Evolutionary conservation across 2,888 invertebrate genomes (phyloP), one percentile per base, ranked within the genome.

Genomic region (Pardosa pseudoannulata): DNA sequence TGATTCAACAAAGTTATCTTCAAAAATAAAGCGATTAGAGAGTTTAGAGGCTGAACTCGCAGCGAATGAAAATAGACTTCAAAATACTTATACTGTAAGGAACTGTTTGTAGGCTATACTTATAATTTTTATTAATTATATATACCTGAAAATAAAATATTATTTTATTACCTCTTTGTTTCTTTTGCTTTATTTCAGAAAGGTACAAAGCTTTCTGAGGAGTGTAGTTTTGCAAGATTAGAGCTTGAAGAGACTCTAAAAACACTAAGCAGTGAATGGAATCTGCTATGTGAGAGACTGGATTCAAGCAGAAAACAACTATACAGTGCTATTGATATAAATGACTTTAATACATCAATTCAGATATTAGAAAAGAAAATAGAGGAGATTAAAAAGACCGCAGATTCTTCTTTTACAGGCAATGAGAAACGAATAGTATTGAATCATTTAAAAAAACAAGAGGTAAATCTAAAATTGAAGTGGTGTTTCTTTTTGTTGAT

Each of bases 1-100:
- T 19, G 98, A 98, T 90, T 92, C 98, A 19, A 95, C 94, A 1
- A 27, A 39, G 62, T 92, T 97, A 88, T 96, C 97, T 89, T 93
- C 97, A 0, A 98, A 98, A 91, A 92, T 98, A 1, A 97, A 98
- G 92, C 97, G 98, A 91, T 99, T 99, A 91, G 97, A 98, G 91
- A 98, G 98, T 0, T 98, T 99, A 91, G 98, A 98, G 90, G 93
- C 98, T 0, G 99, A 99, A 91, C 92, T 99, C 27, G 94, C 96
- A 65, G 97, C 98, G 0, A 99, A 98, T 90, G 97, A 98, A 91
- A 97, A 97, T 16, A 96, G 98, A 90, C 93, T 98, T 13, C 93
- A 97, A 68, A 95, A 95, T 29, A 95, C 97, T 0, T 96, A 96
- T 89, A 96, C 93, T 92, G 93, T 29, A 16, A 31, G 31, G 23